Evolutionary conservation across 2,888 invertebrate species (phyloP).

Genomic region (Danaus chrysippus): DNA sequence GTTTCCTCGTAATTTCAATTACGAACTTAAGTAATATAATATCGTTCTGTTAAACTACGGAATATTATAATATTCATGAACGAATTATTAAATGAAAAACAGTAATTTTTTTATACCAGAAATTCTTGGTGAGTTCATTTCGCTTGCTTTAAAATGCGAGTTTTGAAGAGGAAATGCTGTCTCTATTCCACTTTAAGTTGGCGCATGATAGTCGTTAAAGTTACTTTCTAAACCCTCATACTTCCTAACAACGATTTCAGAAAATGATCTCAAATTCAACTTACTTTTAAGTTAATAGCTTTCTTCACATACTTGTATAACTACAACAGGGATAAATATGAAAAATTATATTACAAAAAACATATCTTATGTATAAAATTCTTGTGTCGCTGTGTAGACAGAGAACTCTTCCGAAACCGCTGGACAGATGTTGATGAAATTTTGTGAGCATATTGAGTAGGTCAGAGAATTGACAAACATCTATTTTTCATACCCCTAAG

Average conservation of each 20-base stretch:
- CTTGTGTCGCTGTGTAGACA: no score
- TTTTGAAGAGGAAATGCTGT: constrained; percentile 16
- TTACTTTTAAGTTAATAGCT: constrained; percentile 14
- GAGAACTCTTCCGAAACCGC: no score
- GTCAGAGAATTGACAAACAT: no score
- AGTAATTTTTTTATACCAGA: background rate
- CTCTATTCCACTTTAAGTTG: constrained; percentile 20
- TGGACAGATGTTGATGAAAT: no score
- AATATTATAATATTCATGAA: no score
- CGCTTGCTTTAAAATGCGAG: constrained; percentile 12
- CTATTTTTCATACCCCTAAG: no score
- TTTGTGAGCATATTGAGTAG: no score
- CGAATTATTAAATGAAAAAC: no score
- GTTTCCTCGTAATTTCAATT: constrained; percentile 48
- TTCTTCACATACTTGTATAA: constrained; percentile 7
- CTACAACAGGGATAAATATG: no score
- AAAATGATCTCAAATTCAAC: constrained; percentile 27
- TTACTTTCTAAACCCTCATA: constrained; percentile 26
- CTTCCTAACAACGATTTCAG: constrained; percentile 21
- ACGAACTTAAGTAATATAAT: constrained; percentile 27
- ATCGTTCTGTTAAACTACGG: constrained; percentile 9
- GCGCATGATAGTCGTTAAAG: constrained; percentile 21
- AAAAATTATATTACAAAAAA: no score
- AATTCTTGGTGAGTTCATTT: constrained; percentile 3
- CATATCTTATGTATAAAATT: no score